A percentile compares a stretch with the other conserved stretches of the same genome.
Evolutionary conservation across 2,113 vertebrate genomes (phyloP).

Genomic region (Cynopterus brachyotis): DNA sequence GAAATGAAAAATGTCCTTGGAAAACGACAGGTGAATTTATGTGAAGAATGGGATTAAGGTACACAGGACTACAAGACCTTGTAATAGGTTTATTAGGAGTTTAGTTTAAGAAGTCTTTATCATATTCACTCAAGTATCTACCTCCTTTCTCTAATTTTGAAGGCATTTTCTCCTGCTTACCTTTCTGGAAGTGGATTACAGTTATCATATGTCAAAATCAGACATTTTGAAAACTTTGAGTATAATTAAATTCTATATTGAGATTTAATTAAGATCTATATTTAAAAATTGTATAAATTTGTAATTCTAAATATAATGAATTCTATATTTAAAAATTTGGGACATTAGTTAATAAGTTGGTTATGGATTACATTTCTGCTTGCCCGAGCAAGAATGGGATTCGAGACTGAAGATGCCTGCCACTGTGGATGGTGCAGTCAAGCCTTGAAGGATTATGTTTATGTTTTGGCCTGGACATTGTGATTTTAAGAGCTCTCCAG

Average conservation of each 20-base stretch:
- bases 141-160: neutral
- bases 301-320: neutral
- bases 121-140: neutral
- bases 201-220: constrained; percentile 26
- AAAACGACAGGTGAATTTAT: neutral
- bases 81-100: neutral
- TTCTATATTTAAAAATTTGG: neutral
- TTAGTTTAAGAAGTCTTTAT: neutral
- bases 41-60: neutral
- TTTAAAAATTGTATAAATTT: constrained; percentile 29
- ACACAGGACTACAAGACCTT: neutral
- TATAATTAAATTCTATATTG: constrained; percentile 6
- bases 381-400: neutral
- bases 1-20: neutral
- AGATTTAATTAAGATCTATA: constrained; percentile 43
- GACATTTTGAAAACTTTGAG: constrained; percentile 24
- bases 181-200: constrained; percentile 19
- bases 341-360: neutral
- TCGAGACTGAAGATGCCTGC: neutral
- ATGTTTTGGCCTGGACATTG: neutral
- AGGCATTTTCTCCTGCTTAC: neutral
- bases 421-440: neutral
- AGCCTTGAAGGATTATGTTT: too few relatives aligned
- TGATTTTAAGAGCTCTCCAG: neutral
- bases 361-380: neutral